phyloP scores from a whole-genome alignment of 1,140 invertebrate species.

The Oncopodura yosiiana region DNA sequence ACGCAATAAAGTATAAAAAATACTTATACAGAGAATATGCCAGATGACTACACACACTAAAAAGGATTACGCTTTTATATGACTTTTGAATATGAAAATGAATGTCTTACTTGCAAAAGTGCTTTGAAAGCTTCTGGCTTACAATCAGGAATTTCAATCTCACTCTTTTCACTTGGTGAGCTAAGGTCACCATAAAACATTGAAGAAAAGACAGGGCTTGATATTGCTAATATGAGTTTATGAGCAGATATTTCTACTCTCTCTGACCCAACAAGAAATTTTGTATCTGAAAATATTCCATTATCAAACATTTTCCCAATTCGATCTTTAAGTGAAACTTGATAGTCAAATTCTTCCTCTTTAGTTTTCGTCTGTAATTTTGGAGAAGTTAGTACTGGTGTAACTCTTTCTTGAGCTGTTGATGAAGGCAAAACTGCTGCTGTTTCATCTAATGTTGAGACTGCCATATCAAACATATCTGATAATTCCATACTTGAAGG shows the following conservation, averaged over 20 bases:
- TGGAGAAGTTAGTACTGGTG: too few species aligned
- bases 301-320: background rate
- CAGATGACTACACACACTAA: too few species aligned
- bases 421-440: too few species aligned
- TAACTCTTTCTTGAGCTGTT: too few species aligned
- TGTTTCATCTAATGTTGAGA: too few species aligned
- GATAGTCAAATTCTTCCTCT: background rate
- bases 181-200: conserved; percentile 23
- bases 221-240: conserved; percentile 20
- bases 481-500: background rate
- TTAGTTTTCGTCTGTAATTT: too few species aligned
- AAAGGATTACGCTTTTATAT: too few species aligned
- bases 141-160: conserved; percentile 20
- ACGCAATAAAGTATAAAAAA: too few species aligned
- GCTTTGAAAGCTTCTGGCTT: conserved; percentile 16
- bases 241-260: conserved; percentile 4
- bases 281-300: conserved; percentile 15
- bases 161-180: background rate
- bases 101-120: conserved; percentile 18
- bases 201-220: conserved; percentile 22
- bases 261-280: conserved; percentile 10
- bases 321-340: background rate
- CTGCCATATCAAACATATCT: background rate
- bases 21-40: too few species aligned
- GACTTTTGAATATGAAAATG: too few species aligned